These are phyloP conservation scores for Smittia sp. DNA, from an alignment of 2,888 invertebrate species.

Conservation along the genomic window DNA sequence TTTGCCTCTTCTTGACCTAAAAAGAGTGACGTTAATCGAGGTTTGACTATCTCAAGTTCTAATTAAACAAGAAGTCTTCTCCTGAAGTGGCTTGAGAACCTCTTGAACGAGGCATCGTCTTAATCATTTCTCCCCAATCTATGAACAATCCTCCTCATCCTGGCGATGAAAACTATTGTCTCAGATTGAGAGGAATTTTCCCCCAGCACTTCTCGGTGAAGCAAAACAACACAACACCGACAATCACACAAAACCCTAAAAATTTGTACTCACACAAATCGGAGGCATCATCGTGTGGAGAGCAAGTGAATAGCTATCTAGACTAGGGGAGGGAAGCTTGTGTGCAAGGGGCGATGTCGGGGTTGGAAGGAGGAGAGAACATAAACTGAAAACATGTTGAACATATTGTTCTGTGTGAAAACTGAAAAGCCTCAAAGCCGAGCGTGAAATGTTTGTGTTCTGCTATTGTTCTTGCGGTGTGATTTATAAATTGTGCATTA, in stretches of 20 bases:
- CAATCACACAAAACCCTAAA: not conserved
- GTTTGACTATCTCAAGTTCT: too few relatives aligned
- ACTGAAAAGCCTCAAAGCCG: constrained; percentile 14
- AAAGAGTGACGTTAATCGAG: too few relatives aligned
- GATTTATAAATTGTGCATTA: constrained; percentile 39
- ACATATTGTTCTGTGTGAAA: constrained; percentile 22
- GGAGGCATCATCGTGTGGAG: constrained; percentile 8
- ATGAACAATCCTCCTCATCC: too few relatives aligned
- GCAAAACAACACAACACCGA: not conserved
- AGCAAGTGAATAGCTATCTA: not conserved
- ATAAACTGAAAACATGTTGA: constrained; percentile 36
- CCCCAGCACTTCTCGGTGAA: not conserved
- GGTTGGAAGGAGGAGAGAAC: not conserved
- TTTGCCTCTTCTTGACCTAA: too few relatives aligned
- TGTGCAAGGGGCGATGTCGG: not conserved
- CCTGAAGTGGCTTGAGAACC: too few relatives aligned
- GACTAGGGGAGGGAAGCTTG: constrained; percentile 11
- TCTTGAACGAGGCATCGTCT: too few relatives aligned
- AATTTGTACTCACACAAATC: not conserved
- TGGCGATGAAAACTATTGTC: not conserved
- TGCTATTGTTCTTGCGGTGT: constrained; percentile 31
- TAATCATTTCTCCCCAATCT: too few relatives aligned
- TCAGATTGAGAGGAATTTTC: not conserved
- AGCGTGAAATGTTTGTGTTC: constrained; percentile 11
- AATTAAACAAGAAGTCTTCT: too few relatives aligned